Evolutionary conservation across 2,888 invertebrate genomes (phyloP).

Genomic region (Eupithecia pulchellata): DNA sequence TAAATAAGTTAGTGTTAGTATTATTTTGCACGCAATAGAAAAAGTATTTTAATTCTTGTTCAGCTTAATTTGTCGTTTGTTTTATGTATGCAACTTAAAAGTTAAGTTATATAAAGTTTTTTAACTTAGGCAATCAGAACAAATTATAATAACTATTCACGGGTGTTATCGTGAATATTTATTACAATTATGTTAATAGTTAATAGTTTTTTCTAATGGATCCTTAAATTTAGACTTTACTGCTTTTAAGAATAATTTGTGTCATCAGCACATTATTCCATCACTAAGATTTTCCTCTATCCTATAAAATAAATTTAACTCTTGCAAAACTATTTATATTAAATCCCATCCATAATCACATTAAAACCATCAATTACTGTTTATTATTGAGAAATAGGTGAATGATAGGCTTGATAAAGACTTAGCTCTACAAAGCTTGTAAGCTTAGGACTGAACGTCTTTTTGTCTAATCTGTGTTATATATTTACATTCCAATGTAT

Average conservation of each 20-base stretch:
- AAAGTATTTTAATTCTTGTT: constrained; percentile 11
- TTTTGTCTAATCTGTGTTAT: constrained; percentile 41
- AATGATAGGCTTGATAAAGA: constrained; percentile 25
- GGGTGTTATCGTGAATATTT: too few relatives aligned
- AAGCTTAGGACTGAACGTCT: constrained; percentile 31
- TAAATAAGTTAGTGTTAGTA: constrained; percentile 27
- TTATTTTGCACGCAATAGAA: constrained; percentile 20
- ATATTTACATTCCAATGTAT: constrained; percentile 40
- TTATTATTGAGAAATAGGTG: background rate
- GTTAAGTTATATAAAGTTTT: too few relatives aligned
- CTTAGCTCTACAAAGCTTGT: constrained; percentile 29
- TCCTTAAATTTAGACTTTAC: background rate
- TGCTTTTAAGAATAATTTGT: background rate
- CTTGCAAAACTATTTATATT: background rate
- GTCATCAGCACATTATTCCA: background rate
- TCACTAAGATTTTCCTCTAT: background rate
- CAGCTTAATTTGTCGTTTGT: constrained; percentile 20
- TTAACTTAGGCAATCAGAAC: too few relatives aligned
- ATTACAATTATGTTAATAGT: too few relatives aligned
- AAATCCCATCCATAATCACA: background rate
- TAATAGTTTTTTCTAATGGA: background rate
- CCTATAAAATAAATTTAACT: background rate
- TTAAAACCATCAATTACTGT: background rate
- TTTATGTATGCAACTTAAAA: background rate
- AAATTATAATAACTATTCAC: too few relatives aligned